Conservation (phyloP, 2,797 vertebrate genomes). For the Graptemys geographica region DNA sequence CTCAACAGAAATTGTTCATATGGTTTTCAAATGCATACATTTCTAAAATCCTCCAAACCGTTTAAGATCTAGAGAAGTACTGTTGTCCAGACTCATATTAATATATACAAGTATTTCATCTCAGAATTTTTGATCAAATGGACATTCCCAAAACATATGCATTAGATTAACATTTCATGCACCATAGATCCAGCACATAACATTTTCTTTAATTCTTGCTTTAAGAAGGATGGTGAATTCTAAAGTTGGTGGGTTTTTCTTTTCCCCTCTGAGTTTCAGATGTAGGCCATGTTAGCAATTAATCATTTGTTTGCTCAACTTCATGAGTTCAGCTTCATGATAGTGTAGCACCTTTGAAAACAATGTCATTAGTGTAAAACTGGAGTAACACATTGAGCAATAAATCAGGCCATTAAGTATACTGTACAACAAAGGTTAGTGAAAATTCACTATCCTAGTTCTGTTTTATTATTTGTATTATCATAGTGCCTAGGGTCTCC, state of each 20-base stretch:
- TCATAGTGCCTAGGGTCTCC: neutral
- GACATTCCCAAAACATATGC: constrained; percentile 32
- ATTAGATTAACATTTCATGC: constrained; percentile 37
- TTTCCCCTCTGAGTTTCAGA: neutral
- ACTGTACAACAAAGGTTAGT: neutral
- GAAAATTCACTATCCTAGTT: neutral
- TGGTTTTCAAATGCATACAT: neutral
- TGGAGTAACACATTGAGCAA: neutral
- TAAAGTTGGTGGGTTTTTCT: neutral
- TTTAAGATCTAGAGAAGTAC: constrained; percentile 15
- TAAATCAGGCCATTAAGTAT: neutral
- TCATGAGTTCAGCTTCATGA: neutral
- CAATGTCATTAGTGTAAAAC: neutral
- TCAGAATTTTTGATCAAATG: constrained; percentile 43
- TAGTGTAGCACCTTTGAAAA: constrained; percentile 15
- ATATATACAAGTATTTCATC: constrained; percentile 28
- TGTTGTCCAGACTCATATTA: constrained; percentile 1
- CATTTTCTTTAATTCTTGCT: neutral
- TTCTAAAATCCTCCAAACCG: constrained; percentile 23
- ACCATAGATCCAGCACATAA: neutral
- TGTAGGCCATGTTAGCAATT: constrained; percentile 17
- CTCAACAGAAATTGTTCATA: neutral
- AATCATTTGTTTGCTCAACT: neutral
- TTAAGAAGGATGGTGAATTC: constrained; percentile 39
- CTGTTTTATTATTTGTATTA: too few relatives aligned